These are phyloP conservation scores for Scaptomyza tumidula DNA, from an alignment of 2,888 invertebrate genomes.

Conservation along the genomic window DNA sequence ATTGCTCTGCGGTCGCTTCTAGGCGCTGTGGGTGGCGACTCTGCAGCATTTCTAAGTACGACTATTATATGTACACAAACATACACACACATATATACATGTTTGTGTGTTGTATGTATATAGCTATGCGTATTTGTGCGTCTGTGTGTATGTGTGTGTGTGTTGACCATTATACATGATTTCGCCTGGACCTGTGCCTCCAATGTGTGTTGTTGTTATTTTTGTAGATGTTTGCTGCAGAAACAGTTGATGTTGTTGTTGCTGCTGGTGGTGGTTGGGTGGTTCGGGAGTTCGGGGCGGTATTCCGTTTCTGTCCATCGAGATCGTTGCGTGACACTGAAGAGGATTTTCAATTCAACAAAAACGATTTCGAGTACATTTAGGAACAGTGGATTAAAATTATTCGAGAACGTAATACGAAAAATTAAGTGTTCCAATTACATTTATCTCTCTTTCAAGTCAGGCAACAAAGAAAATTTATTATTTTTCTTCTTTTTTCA, in stretches of 20 bases:
- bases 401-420: slow-evolving; percentile 33
- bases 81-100: slow-evolving; percentile 21
- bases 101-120: slow-evolving; percentile 29
- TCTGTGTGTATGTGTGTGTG: slow-evolving; percentile 20
- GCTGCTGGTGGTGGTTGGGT: slow-evolving; percentile 14
- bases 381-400: slow-evolving; percentile 61
- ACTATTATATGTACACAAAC: slow-evolving; percentile 48
- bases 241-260: slow-evolving; percentile 15
- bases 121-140: slow-evolving; percentile 49
- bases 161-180: slow-evolving; percentile 12
- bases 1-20: slow-evolving; percentile 40
- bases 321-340: slow-evolving; percentile 62
- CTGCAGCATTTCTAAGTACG: slow-evolving; percentile 60
- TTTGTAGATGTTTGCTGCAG: slow-evolving; percentile 61
- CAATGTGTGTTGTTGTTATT: slow-evolving; percentile 26
- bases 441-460: slow-evolving; percentile 10
- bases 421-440: slow-evolving; percentile 14
- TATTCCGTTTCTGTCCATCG: slow-evolving; percentile 25
- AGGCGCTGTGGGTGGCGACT: slow-evolving; percentile 42
- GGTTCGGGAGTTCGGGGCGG: not conserved
- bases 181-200: slow-evolving; percentile 4
- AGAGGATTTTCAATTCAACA: slow-evolving; percentile 80
- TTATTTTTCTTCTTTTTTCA: no score
- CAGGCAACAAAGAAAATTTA: not conserved
- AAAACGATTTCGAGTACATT: slow-evolving; percentile 70